Evolutionary conservation across 2,113 vertebrate species (phyloP).

Genomic region (Xiphophorus couchianus): DNA sequence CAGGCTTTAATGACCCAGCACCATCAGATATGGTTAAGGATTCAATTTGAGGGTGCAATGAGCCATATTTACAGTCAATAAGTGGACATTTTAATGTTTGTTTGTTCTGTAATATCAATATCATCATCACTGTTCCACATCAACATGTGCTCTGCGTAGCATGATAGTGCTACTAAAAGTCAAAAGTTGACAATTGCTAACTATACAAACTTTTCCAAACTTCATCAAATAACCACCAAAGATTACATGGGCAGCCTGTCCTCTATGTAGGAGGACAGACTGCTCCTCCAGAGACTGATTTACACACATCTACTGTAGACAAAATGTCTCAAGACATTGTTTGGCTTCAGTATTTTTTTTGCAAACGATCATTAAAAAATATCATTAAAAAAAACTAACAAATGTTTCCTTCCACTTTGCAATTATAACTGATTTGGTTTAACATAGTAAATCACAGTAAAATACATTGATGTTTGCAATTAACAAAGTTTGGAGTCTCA

Average conservation of each 20-base stretch:
- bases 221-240: not conserved
- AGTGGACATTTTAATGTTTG: constrained; percentile 37
- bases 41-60: constrained; percentile 53
- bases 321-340: not conserved
- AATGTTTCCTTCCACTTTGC: not conserved
- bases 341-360: not conserved
- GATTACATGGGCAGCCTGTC: too few species aligned
- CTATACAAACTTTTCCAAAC: not conserved
- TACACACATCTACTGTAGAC: not conserved
- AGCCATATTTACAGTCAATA: constrained; percentile 33
- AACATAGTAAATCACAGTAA: not conserved
- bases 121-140: constrained; percentile 1
- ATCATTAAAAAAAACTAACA: not conserved
- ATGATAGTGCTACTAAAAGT: not conserved
- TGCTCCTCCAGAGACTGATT: too few species aligned
- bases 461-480: not conserved
- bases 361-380: not conserved
- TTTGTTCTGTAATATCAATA: constrained; percentile 24
- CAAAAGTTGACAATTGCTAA: not conserved
- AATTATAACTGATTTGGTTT: not conserved
- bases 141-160: constrained; percentile 14
- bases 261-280: too few species aligned
- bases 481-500: not conserved
- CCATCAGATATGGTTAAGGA: constrained; percentile 34
- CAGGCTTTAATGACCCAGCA: constrained; percentile 39